A percentile compares a stretch with the other conserved stretches of the same genome.
Conservation (phyloP, 2,113 vertebrate species). For the Ammodytes dubius region DNA sequence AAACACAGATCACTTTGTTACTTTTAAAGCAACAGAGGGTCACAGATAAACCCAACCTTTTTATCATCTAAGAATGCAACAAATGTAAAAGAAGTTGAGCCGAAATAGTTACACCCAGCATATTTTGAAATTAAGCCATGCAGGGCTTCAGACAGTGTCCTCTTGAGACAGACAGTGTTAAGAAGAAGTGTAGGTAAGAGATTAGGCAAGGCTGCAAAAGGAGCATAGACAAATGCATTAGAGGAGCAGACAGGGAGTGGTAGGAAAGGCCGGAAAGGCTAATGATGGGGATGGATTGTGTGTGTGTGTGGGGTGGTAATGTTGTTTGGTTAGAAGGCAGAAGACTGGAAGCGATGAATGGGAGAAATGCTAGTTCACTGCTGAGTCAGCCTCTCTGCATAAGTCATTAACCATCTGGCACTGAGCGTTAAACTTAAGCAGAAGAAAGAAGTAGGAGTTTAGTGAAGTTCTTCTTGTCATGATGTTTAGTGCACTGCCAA, state of each 20-base stretch:
- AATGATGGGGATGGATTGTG: not conserved
- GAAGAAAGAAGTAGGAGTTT: slow-evolving; percentile 32
- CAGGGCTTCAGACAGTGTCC: slow-evolving; percentile 5
- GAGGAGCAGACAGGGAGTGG: slow-evolving; percentile 9
- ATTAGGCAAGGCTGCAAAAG: not conserved
- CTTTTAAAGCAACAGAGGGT: not conserved
- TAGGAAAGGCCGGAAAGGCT: not conserved
- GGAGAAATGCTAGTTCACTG: slow-evolving; percentile 59
- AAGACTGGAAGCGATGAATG: slow-evolving; percentile 29
- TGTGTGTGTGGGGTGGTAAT: not conserved
- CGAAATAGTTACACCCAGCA: not conserved
- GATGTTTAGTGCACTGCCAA: not conserved
- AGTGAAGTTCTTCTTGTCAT: slow-evolving; percentile 1
- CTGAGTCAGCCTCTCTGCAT: slow-evolving; percentile 82
- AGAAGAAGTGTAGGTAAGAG: slow-evolving; percentile 36
- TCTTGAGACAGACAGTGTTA: slow-evolving; percentile 30
- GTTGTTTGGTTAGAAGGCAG: slow-evolving; percentile 6
- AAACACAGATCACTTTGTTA: not conserved
- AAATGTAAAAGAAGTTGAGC: not conserved
- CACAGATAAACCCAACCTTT: not conserved
- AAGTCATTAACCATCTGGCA: slow-evolving; percentile 74
- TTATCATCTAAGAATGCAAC: not conserved
- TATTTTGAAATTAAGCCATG: not conserved
- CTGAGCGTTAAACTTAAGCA: slow-evolving; percentile 54
- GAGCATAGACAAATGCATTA: not conserved